These are phyloP conservation scores for Scaptomyza cyrtandrae DNA, from an alignment of 2,888 invertebrate species.

Conservation along the genomic window DNA sequence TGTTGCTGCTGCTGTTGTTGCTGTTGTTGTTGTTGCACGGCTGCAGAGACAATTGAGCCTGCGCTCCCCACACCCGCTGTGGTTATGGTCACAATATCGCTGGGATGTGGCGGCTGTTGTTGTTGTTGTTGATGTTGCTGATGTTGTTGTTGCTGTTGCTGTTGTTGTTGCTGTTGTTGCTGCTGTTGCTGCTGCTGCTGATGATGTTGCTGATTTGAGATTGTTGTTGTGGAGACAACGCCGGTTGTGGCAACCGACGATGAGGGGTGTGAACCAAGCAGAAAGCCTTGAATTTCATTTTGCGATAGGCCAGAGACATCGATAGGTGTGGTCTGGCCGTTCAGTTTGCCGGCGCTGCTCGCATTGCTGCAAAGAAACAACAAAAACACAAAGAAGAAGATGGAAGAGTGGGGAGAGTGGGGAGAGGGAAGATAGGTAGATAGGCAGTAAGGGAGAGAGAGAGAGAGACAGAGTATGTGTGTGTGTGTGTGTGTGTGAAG, in stretches of 20 bases:
- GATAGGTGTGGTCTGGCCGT: constrained; percentile 85
- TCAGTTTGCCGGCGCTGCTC: constrained; percentile 83
- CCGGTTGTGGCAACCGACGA: constrained; percentile 80
- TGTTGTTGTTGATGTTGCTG: constrained; percentile 55
- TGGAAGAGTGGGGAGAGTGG: not conserved
- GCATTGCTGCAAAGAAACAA: constrained; percentile 77
- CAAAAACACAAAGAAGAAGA: constrained; percentile 20
- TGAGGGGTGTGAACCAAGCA: constrained; percentile 85
- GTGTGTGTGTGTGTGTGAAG: not conserved
- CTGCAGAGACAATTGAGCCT: constrained; percentile 82
- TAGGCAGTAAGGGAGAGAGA: constrained; percentile 21
- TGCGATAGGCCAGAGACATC: constrained; percentile 85
- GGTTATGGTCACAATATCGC: constrained; percentile 81
- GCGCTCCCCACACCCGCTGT: constrained; percentile 77
- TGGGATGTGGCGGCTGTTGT: constrained; percentile 74
- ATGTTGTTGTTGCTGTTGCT: constrained; percentile 62
- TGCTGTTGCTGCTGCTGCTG: constrained; percentile 70
- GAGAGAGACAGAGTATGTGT: too few relatives aligned
- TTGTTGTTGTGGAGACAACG: constrained; percentile 81
- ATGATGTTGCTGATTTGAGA: constrained; percentile 77
- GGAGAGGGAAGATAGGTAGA: not conserved
- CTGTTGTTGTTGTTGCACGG: constrained; percentile 70
- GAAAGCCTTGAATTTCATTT: constrained; percentile 85
- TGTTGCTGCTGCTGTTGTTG: constrained; percentile 66
- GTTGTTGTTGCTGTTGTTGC: constrained; percentile 68